Base-by-base conservation (phyloP, 2,888 invertebrate species). In the Lasioglossum malachurum region DNA sequence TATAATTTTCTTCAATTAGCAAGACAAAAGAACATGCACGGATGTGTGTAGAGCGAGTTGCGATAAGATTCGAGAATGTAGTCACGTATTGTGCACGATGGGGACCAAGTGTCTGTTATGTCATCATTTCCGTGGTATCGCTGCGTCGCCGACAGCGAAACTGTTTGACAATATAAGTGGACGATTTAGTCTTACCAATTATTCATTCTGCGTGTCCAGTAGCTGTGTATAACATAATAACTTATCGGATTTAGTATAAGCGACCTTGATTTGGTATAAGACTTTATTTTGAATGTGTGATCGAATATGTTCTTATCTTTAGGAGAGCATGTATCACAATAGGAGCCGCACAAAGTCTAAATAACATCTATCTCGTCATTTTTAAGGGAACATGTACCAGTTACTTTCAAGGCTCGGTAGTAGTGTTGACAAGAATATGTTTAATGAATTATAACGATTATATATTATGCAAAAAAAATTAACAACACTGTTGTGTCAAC, bases 1-100 rank as follows among this genome's bases (percentile, higher is more conserved):
- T 69, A 74, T 84, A 77, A 84, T 84, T 83, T 83, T 46, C 76
- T 23, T 27, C 67, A 64, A 83, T 83, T 81, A 38, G 57, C 67
- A 16, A 19, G 53, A 76, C 81, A 76, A 83, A 77, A 76, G 81
- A 73, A 38, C 76, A 41, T 14, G 14, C 14, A 16, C 38, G n/a
- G 46, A 57, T 41, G 71, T 71, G 71, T n/a, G 4, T 14, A 41
- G 46, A 49, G n/a, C 57, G n/a, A 16, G n/a, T 23, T n/a, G 57
- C n/a, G 74, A 75, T 79, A 75, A 75, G 73, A 49, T 67, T 41
- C 31, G 14, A 72, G 49, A 46, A 64, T 67, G 80, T 53, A 31
- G 53, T 53, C 72, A 44, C 41, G 31, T 46, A 38, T 44, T 64
- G 35, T 41, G 41, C 41, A 46, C 35, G 76, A 53, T 19, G 44